Conservation (phyloP, 2,113 vertebrate genomes). For the Oreochromis spilurus region DNA sequence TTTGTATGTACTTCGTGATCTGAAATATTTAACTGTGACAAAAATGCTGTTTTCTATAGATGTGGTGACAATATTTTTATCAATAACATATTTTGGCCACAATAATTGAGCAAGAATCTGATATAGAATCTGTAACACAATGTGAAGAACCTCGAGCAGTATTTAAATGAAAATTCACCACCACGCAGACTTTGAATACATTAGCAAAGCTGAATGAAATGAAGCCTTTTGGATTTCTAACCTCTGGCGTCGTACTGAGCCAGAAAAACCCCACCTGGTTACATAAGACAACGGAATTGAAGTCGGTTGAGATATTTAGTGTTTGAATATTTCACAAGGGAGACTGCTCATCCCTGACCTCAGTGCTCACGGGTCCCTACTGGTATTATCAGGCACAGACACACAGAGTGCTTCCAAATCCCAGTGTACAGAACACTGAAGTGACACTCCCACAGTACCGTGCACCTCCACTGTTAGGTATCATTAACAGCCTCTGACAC, state of each 20-base stretch:
- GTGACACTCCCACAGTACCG: neutral
- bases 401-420: conserved; percentile 14
- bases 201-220: conserved; percentile 35
- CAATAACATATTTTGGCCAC: neutral
- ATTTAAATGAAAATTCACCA: conserved; percentile 49
- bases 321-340: conserved; percentile 20
- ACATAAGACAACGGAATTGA: neutral
- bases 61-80: neutral
- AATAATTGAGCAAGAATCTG: neutral
- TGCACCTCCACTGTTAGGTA: neutral
- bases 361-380: neutral
- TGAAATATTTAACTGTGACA: neutral
- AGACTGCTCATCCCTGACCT: conserved; percentile 12
- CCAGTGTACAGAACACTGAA: conserved; percentile 13
- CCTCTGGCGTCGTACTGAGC: neutral
- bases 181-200: conserved; percentile 26
- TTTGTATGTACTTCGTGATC: neutral
- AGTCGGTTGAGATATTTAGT: neutral
- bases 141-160: conserved; percentile 32
- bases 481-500: conserved; percentile 21
- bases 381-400: conserved; percentile 30
- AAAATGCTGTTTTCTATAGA: neutral
- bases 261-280: neutral
- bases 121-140: neutral
- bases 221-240: conserved; percentile 18